These are phyloP conservation scores for Ashinkailepas kermadecensis DNA, from an alignment of 2,888 invertebrate genomes.

Conservation along the genomic window DNA sequence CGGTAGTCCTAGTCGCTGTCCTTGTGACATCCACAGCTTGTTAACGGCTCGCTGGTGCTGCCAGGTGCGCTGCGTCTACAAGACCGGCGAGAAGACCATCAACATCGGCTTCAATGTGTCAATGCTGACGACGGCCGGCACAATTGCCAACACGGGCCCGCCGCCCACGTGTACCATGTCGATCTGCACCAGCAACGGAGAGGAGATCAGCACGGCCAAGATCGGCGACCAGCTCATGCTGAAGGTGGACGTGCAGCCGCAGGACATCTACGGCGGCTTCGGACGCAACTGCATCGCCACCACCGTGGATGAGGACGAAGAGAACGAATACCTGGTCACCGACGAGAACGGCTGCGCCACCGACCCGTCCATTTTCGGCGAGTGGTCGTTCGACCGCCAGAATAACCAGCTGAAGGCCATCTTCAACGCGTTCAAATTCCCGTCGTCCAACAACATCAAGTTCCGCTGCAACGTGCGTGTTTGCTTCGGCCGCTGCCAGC, in stretches of 20 bases:
- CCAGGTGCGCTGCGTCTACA: constrained; percentile 67
- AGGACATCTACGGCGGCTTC: constrained; percentile 84
- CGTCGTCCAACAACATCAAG: constrained; percentile 83
- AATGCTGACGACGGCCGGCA: constrained; percentile 89
- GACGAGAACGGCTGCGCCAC: constrained; percentile 91
- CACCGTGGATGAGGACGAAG: constrained; percentile 69
- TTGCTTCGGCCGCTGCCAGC: constrained; percentile 90
- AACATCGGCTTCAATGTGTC: constrained; percentile 90
- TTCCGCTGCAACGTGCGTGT: constrained; percentile 94
- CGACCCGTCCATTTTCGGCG: constrained; percentile 83
- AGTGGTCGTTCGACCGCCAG: constrained; percentile 83
- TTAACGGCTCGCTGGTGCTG: no score
- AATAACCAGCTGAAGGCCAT: constrained; percentile 75
- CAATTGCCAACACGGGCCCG: constrained; percentile 89
- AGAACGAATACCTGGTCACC: constrained; percentile 85
- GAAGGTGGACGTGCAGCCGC: constrained; percentile 73
- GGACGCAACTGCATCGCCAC: constrained; percentile 88
- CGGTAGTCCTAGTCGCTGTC: no score
- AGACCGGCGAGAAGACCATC: constrained; percentile 69
- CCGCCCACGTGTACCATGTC: constrained; percentile 88
- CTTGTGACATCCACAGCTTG: no score
- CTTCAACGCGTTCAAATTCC: constrained; percentile 92
- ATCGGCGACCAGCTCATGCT: constrained; percentile 82
- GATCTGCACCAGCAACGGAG: constrained; percentile 76
- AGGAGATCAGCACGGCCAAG: constrained; percentile 82